Base-by-base conservation (phyloP, 2,113 vertebrate species). In the Sylvilagus bachmani region DNA sequence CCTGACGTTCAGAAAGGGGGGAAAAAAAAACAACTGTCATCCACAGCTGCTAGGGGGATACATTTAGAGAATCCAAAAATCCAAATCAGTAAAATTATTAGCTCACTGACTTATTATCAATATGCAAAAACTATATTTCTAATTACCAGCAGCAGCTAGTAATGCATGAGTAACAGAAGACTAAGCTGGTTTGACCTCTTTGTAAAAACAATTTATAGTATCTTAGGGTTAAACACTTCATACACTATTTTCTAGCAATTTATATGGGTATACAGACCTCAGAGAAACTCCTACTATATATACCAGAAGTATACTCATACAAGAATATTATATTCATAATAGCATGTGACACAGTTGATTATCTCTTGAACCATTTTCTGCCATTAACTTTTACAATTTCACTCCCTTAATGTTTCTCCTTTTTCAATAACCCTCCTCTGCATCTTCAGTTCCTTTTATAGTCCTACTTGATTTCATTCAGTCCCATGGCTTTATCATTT, bases 381-480 rank as follows among this genome's bases (percentile, higher is more conserved):
- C 21, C 4, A 64, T 67, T 81, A 89, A 86, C 24, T 84, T 83
- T 53, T 79, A 51, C 6, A 5, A 86, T 6, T 10, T 89, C 53
- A 44, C 2, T 74, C n/a, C 19, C 10, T 73, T 79, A 21, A 77
- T 88, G n/a, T 64, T 93, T 25, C 12, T 85, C 16, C 58, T 51
- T 84, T 92, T 25, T 88, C 11, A 71, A 9, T 53, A 25, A 78
- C 71, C 5, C 10, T 89, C 93, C 33, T 61, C 29, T 53, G 33
- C 38, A 79, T 70, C 82, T 91, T 91, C n/a, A 55, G 69, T 80
- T 83, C 78, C 62, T 90, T 88, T 62, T 58, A 66, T 92, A 22
- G 73, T 55, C 49, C 82, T 49, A 70, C 51, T 79, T 62, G 55
- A 90, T 55, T 81, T 84, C 77, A 91, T 31, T 58, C 6, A 66